A percentile compares a stretch with the other conserved stretches of the same genome.
These are phyloP conservation scores for Thecophora atra DNA, from an alignment of 2,888 invertebrate species.

Conservation along the genomic window DNA sequence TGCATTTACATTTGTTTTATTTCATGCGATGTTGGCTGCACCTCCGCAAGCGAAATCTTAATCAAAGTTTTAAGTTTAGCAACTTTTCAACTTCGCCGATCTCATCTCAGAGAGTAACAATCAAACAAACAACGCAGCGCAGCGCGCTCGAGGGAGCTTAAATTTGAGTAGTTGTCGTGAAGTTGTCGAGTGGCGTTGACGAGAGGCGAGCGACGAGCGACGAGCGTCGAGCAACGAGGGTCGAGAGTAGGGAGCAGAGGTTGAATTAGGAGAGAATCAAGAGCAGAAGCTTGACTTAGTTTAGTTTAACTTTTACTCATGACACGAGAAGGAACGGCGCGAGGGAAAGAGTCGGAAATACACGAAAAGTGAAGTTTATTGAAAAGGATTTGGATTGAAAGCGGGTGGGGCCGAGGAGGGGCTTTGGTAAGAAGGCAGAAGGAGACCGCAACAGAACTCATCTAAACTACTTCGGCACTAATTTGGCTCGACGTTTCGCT, in stretches of 20 bases:
- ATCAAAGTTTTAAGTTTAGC: constrained; percentile 38
- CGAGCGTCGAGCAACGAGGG: neutral
- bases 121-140: neutral
- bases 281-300: neutral
- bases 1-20: constrained; percentile 25
- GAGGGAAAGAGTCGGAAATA: neutral
- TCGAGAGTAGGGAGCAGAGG: neutral
- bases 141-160: neutral
- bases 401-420: neutral
- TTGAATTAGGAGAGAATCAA: neutral
- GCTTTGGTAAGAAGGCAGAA: constrained; percentile 15
- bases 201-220: neutral
- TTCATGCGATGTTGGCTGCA: constrained; percentile 15
- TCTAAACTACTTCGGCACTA: constrained; percentile 19
- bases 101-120: no score
- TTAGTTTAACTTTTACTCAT: no score
- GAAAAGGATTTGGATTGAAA: constrained; percentile 11
- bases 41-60: constrained; percentile 35
- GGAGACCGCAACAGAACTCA: neutral
- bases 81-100: constrained; percentile 27
- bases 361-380: constrained; percentile 10
- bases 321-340: no score
- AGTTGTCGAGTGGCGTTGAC: neutral
- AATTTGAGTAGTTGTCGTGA: neutral
- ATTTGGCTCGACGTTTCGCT: neutral